These are phyloP conservation scores for Nasonovia ribisnigri DNA, from an alignment of 2,888 invertebrate genomes.

Conservation along the genomic window DNA sequence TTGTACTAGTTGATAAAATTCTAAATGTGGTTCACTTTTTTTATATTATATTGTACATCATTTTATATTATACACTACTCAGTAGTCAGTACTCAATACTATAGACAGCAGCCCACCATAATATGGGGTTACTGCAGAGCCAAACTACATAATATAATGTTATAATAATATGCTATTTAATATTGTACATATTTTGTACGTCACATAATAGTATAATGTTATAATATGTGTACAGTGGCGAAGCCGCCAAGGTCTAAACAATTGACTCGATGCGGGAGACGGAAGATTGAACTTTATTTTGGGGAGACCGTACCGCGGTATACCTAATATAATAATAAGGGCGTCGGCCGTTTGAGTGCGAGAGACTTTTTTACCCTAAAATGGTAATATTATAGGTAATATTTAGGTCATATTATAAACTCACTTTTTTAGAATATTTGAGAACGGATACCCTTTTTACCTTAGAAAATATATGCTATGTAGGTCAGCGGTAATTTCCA, in stretches of 20 bases:
- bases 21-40: not conserved
- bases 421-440: not conserved
- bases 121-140: not conserved
- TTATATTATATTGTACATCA: not conserved
- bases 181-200: not conserved
- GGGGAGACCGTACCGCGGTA: not conserved
- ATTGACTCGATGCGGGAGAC: conserved; percentile 40
- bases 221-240: not conserved
- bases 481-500: no score
- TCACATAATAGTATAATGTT: not conserved
- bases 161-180: not conserved
- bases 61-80: not conserved
- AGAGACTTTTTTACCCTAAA: not conserved
- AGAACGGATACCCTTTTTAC: not conserved
- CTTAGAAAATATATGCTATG: no score
- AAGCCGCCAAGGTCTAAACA: conserved; percentile 31
- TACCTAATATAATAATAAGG: not conserved
- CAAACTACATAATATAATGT: not conserved
- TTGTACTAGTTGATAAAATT: no score
- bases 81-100: conserved; percentile 19
- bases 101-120: not conserved
- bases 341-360: not conserved
- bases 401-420: not conserved
- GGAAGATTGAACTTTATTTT: not conserved
- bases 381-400: no score